Evolutionary conservation across 2,113 vertebrate genomes (phyloP).

Genomic region (Todiramphus chloris): DNA sequence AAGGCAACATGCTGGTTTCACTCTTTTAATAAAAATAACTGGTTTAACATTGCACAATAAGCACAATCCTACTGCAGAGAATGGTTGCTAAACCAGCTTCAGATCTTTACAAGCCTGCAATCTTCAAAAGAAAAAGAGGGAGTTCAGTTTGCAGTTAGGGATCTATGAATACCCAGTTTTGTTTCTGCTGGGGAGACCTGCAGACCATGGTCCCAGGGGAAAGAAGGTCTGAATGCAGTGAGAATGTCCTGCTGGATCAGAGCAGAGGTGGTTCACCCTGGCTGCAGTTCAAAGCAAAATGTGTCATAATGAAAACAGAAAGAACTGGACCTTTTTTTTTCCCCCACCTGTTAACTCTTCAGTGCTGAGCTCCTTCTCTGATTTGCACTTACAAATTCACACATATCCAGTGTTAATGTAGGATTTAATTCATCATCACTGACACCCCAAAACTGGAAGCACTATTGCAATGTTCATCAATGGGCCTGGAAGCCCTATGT

Average conservation of each 20-base stretch:
- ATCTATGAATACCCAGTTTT: background rate
- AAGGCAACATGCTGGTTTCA: background rate
- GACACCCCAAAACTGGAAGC: background rate
- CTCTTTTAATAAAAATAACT: background rate
- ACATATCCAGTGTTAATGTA: background rate
- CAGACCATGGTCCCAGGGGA: background rate
- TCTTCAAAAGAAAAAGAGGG: background rate
- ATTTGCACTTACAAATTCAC: background rate
- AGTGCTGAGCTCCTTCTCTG: background rate
- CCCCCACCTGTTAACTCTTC: background rate
- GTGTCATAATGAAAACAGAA: background rate
- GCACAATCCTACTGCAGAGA: background rate
- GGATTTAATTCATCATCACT: background rate
- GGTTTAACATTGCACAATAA: background rate
- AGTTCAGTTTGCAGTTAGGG: background rate
- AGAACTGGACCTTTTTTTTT: background rate
- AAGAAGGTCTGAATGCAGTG: background rate
- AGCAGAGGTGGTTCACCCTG: background rate
- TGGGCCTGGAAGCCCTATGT: background rate
- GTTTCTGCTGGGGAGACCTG: background rate
- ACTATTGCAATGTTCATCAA: background rate
- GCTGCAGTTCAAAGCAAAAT: background rate
- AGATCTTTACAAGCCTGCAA: background rate
- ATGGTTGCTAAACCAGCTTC: background rate
- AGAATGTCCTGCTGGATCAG: background rate